Percentiles rank a stretch among this genome's conserved stretches.
phyloP scores from a whole-genome alignment of 2,797 vertebrate genomes.

The Eremophila alpestris region DNA sequence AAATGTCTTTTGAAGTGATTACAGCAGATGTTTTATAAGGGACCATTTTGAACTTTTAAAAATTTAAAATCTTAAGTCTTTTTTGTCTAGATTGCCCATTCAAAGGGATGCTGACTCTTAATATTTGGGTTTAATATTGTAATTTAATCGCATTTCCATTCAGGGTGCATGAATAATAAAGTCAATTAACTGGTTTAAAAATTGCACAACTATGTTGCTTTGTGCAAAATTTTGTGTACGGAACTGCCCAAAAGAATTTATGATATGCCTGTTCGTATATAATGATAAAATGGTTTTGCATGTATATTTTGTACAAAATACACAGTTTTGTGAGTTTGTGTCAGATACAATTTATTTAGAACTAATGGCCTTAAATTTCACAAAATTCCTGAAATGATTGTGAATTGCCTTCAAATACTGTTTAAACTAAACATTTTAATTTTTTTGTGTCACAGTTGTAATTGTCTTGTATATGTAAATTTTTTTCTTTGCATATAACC shows the following conservation, averaged over 20 bases:
- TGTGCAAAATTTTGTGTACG: conserved; percentile 89
- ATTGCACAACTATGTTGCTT: conserved; percentile 79
- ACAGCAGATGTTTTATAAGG: conserved; percentile 47
- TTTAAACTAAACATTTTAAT: conserved; percentile 70
- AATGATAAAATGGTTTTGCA: conserved; percentile 90
- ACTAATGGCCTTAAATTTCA: conserved; percentile 99
- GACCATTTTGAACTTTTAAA: conserved; percentile 25
- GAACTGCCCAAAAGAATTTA: conserved; percentile 83
- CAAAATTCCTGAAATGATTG: conserved; percentile 88
- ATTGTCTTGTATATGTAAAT: conserved; percentile 84
- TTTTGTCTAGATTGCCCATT: conserved; percentile 73
- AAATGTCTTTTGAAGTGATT: conserved; percentile 23
- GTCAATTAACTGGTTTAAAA: conserved; percentile 61
- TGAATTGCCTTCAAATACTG: conserved; percentile 90
- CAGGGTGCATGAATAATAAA: conserved; percentile 61
- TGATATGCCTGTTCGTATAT: conserved; percentile 87
- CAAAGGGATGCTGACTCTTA: conserved; percentile 76
- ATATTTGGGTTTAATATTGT: conserved; percentile 62
- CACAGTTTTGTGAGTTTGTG: conserved; percentile 80
- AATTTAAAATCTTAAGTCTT: conserved; percentile 17
- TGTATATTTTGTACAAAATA: conserved; percentile 94
- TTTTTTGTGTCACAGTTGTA: conserved; percentile 85
- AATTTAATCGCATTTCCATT: conserved; percentile 53
- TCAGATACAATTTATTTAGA: conserved; percentile 79
- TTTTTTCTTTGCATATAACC: conserved; percentile 72